phyloP scores from a whole-genome alignment of 1,140 invertebrate species.

The Halyomorpha halys region DNA sequence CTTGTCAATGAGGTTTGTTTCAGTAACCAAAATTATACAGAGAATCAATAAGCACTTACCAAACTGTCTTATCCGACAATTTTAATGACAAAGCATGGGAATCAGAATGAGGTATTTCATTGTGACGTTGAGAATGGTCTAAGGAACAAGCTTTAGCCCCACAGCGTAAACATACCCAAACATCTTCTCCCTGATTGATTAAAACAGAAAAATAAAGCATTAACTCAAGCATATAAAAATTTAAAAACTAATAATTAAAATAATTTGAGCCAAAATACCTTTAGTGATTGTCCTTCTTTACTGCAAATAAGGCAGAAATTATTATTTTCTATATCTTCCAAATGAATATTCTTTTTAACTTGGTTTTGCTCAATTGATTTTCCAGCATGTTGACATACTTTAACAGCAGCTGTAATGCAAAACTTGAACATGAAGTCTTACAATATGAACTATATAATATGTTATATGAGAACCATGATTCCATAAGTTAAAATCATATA shows the following conservation, averaged over 20 bases:
- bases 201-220: no score
- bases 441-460: not conserved
- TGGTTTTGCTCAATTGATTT: constrained; percentile 20
- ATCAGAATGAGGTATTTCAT: constrained; percentile 60
- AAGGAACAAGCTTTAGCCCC: constrained; percentile 66
- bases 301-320: constrained; percentile 13
- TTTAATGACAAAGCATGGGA: constrained; percentile 63
- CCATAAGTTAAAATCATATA: not conserved
- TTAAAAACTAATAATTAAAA: not conserved
- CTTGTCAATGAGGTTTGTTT: no score
- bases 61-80: constrained; percentile 57
- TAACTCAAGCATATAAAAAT: no score
- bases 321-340: constrained; percentile 14
- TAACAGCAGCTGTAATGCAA: not conserved
- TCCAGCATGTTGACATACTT: constrained; percentile 5
- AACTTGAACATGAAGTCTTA: constrained; percentile 5
- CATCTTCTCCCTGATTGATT: constrained; percentile 26
- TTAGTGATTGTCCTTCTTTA: constrained; percentile 10
- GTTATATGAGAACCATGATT: not conserved
- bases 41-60: constrained; percentile 62
- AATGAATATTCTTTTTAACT: constrained; percentile 16
- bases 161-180: constrained; percentile 45
- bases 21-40: no score
- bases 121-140: constrained; percentile 66
- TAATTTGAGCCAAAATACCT: not conserved